Evolutionary conservation across 2,888 invertebrate species (phyloP), one percentile per base, ranked within the genome.

Genomic region (Scrobipalpa atriplicella): DNA sequence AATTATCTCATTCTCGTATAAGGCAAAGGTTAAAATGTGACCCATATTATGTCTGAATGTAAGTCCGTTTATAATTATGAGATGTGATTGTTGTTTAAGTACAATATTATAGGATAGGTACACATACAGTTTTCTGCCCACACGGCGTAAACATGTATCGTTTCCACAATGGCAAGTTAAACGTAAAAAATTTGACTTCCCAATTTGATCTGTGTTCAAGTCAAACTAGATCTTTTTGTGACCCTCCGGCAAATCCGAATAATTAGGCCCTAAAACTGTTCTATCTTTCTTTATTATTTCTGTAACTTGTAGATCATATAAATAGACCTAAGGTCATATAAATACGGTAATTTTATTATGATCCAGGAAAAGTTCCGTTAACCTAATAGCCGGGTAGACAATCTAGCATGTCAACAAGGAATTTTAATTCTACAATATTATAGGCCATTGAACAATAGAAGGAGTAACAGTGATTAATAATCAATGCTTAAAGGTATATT

Each of bases 391-490:
- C 11, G 36, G 5, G 29, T 56, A n/a, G n/a, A 58, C 13, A 29
- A 47, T 47, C 11, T 62, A 13, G 62, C 62, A 47, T 62, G 62
- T 62, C 62, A 47, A 62, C 41, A 62, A 36, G 47, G 62, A 51
- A 62, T 62, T 13, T 62, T 62, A 62, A 62, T 62, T 47, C 13
- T 47, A 43, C 47, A 62, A 39, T 47, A 62, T 62, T 47, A 62
- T 41, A 41, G 3, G 13, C 61, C 29, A 19, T 21, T 36, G 21
- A 47, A 62, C 62, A 62, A 62, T 62, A 47, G 62, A 21, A 62
- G 16, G 29, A 58, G 58, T 16, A 58, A 58, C 21, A 62, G 43
- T 68, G 75, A 75, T 74, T 43, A 62, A 43, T 43, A 62, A 41
- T 19, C 41, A 13, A 39, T 41, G 18, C 13, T 18, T 36, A 13